Base-by-base conservation (phyloP, 2,888 invertebrate species). In the Trichopoda pennipes region DNA sequence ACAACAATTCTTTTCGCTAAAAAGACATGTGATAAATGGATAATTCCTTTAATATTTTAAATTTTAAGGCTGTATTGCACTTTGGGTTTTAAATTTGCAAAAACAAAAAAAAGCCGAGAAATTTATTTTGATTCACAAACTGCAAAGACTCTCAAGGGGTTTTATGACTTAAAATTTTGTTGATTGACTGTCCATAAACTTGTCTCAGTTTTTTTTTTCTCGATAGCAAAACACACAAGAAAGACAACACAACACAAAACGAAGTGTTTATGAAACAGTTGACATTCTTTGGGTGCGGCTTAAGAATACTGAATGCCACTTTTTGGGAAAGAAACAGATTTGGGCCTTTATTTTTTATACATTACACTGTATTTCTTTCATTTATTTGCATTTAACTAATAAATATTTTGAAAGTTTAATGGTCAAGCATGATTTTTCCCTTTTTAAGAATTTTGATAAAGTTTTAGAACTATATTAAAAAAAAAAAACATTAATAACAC, bases 161-260 rank as follows among this genome's bases (percentile, higher is more conserved):
- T 66, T 74, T 42, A n/a, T 61, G 28, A 44, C 60, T 58, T 32
- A 32, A 60, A 17, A 17, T 60, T 28, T 53, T 42, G 55, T 79
- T 81, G 80, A 81, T 70, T 66, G 28, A 81, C 64, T 81, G 80
- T 81, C 76, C 80, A 81, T 76, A 72, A 81, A 81, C 80, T 76
- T 81, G 76, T 76, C 76, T 32, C 55, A 55, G 17, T 38, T 55
- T 68, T 66, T 38, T 55, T 68, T 66, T 72, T 61, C 68, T 72
- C 56, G 44, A 38, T 10, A 44, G 28, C 23, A n/a, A 76, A 68
- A 51, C 32, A 16, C n/a, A 35, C 47, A 12, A 21, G 17, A 10
- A 47, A n/a, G n/a, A 38, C 51, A 60, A 51, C 10, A 21, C 42
- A 61, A 42, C 17, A 42, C 17, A 19, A 17, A 64, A 47, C 16